Conservation (phyloP, 2,888 invertebrate genomes). For the Rhogogaster chlorosoma region DNA sequence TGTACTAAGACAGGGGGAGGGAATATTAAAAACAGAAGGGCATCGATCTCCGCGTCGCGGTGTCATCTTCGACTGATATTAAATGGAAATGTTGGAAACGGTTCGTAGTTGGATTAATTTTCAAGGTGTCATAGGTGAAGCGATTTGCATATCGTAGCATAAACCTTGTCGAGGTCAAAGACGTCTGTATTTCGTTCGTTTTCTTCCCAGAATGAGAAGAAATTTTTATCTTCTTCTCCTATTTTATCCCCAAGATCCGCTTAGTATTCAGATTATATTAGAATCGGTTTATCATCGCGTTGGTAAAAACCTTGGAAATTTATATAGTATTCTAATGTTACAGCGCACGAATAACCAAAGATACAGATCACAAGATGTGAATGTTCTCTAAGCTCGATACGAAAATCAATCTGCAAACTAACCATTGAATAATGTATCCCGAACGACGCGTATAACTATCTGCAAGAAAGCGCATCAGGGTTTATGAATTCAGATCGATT, state of each 20-base stretch:
- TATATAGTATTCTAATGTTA: neutral
- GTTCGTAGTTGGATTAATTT: too few relatives aligned
- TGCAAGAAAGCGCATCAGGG: too few relatives aligned
- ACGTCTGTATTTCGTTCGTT: neutral
- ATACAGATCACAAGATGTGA: neutral
- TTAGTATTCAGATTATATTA: neutral
- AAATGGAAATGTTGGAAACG: too few relatives aligned
- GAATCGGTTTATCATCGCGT: neutral
- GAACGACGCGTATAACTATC: too few relatives aligned
- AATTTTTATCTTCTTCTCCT: too few relatives aligned
- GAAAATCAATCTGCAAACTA: neutral
- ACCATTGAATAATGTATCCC: too few relatives aligned
- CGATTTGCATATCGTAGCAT: neutral
- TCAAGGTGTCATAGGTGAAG: too few relatives aligned
- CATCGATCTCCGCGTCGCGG: slow-evolving; percentile 63
- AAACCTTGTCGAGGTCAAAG: neutral
- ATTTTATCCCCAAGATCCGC: neutral
- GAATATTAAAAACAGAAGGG: slow-evolving; percentile 60
- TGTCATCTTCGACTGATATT: too few relatives aligned
- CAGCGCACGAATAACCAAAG: neutral
- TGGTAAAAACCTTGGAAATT: neutral
- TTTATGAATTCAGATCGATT: too few relatives aligned
- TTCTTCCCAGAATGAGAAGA: neutral
- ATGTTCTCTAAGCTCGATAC: neutral
- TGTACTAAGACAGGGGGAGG: neutral